Conservation (phyloP, 2,888 invertebrate species). For the Idaea biselata region DNA sequence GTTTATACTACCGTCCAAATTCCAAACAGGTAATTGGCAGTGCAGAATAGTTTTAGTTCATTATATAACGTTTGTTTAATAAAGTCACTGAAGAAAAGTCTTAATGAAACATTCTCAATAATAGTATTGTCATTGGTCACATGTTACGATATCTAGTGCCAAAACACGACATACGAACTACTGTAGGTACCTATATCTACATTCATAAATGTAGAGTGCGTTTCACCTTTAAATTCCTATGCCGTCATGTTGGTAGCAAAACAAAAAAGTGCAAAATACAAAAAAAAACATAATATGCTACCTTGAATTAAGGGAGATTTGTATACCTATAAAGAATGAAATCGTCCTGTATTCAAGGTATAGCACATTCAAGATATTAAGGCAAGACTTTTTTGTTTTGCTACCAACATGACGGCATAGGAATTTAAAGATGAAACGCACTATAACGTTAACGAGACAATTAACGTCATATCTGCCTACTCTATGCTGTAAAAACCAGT, state of each 20-base stretch:
- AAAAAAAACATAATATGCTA: no score
- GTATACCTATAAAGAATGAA: no score
- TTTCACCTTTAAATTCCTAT: no score
- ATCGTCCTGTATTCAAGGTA: no score
- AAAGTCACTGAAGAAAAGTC: not conserved
- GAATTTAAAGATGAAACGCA: no score
- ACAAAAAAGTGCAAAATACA: no score
- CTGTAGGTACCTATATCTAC: not conserved
- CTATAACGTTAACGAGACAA: not conserved
- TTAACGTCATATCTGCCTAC: not conserved
- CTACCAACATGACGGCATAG: no score
- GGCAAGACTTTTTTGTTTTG: no score
- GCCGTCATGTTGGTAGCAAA: no score
- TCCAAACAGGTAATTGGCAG: not conserved
- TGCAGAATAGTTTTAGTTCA: not conserved
- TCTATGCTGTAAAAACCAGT: not conserved
- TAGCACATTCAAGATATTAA: no score
- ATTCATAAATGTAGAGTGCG: no score
- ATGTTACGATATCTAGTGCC: not conserved
- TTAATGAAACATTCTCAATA: not conserved
- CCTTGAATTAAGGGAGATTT: no score
- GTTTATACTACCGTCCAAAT: not conserved
- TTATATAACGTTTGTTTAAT: not conserved
- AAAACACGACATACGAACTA: not conserved
- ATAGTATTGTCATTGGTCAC: not conserved